Conservation (phyloP, 2,797 vertebrate species). For the Cossypha caffra region DNA sequence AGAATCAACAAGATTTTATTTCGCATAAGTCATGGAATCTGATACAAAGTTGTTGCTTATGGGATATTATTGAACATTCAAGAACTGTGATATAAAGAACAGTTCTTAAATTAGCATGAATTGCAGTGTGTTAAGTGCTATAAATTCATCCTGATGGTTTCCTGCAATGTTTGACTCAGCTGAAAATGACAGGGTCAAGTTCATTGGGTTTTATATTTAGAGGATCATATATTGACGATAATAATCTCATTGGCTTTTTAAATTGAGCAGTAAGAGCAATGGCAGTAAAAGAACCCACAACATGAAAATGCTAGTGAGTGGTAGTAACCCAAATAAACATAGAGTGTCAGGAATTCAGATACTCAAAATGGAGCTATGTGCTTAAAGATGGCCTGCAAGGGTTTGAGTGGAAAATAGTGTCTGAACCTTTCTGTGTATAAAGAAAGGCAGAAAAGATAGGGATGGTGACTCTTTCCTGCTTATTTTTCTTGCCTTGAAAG, state of each 20-base stretch:
- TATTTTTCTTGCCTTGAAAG: slow-evolving; percentile 64
- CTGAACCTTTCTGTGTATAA: background rate
- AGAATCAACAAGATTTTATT: background rate
- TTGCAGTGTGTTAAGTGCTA: background rate
- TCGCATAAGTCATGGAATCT: fast-evolving
- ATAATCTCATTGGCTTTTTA: background rate
- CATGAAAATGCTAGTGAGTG: background rate
- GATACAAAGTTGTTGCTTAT: background rate
- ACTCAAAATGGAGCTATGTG: background rate
- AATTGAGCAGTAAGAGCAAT: background rate
- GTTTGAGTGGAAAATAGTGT: background rate
- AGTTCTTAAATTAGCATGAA: background rate
- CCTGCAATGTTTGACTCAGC: background rate
- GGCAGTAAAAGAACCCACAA: background rate
- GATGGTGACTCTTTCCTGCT: slow-evolving; percentile 22
- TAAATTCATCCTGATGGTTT: background rate
- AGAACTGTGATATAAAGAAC: background rate
- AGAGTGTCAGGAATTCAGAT: background rate
- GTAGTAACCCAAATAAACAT: slow-evolving; percentile 11
- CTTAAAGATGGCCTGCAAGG: background rate
- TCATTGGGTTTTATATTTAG: background rate
- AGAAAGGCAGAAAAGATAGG: background rate
- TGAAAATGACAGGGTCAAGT: background rate
- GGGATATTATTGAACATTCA: background rate
- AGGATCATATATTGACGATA: background rate